A percentile compares a stretch with the other conserved stretches of the same genome.
Conservation (phyloP, 2,113 vertebrate species). For the Sphyrna mokarran region DNA sequence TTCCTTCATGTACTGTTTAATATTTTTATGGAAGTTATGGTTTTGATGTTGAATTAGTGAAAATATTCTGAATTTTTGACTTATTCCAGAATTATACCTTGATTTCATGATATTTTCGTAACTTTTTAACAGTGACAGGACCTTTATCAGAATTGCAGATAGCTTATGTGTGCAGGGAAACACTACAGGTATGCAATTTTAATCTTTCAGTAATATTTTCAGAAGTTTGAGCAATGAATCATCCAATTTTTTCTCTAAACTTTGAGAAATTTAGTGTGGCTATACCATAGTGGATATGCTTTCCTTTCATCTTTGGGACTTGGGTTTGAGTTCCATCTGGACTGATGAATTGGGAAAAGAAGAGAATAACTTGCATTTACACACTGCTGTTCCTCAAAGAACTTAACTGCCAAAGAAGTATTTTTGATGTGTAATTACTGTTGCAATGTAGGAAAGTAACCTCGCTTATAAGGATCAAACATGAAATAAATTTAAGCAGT, state of each 20-base stretch:
- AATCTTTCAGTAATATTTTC: background rate
- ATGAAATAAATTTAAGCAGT: background rate
- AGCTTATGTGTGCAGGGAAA: conserved; percentile 95
- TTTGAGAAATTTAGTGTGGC: background rate
- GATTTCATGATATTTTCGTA: conserved; percentile 13
- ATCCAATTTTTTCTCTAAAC: background rate
- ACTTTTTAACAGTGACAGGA: conserved; percentile 75
- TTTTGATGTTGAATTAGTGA: background rate
- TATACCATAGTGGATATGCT: background rate
- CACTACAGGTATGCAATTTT: conserved; percentile 75
- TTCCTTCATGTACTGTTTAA: background rate
- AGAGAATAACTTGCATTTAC: background rate
- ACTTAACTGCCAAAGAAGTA: background rate
- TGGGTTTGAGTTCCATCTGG: background rate
- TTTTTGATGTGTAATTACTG: background rate
- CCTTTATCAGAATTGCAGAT: conserved; percentile 94
- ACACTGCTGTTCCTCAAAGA: background rate
- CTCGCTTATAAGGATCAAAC: background rate
- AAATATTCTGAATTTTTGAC: background rate
- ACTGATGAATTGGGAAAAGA: background rate
- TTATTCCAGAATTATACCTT: background rate
- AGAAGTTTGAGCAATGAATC: background rate
- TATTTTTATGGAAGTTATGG: background rate
- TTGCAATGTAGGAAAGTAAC: background rate
- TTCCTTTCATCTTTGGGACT: background rate